These are phyloP conservation scores for Drosophila nannoptera DNA, from an alignment of 1,140 invertebrate genomes.

Conservation along the genomic window DNA sequence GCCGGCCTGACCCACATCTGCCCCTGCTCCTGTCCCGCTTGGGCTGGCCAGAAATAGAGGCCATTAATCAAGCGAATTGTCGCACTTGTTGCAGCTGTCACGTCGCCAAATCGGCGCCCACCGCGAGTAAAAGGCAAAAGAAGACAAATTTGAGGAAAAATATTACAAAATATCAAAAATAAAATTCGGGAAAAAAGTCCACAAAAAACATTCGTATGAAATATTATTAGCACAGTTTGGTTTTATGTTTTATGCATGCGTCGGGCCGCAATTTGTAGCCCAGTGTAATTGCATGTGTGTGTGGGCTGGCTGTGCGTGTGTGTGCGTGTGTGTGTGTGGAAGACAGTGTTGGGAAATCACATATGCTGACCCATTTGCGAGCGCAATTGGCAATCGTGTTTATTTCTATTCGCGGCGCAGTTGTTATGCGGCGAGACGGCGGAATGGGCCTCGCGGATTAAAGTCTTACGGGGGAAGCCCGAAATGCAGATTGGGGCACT, in stretches of 20 bases:
- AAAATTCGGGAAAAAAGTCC: neutral
- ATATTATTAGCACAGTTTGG: constrained; percentile 25
- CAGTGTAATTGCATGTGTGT: neutral
- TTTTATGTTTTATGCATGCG: constrained; percentile 19
- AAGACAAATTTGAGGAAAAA: neutral
- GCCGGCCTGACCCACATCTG: constrained; percentile 27
- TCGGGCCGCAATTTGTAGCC: constrained; percentile 8
- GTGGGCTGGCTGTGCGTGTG: neutral
- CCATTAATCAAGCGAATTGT: constrained; percentile 40
- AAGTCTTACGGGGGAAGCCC: neutral
- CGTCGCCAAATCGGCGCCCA: constrained; percentile 44
- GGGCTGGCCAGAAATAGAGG: constrained; percentile 27
- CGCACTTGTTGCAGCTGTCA: constrained; percentile 47
- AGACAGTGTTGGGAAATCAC: constrained; percentile 2
- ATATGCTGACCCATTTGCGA: neutral
- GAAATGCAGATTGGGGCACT: neutral
- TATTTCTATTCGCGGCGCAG: neutral
- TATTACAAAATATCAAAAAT: neutral
- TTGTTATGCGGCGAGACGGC: neutral
- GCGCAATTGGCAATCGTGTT: neutral
- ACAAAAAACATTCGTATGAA: neutral
- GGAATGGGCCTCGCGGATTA: neutral
- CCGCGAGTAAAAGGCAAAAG: constrained; percentile 8
- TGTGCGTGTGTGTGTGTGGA: neutral
- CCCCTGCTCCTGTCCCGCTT: neutral